Evolutionary conservation across 2,113 vertebrate species (phyloP).

Genomic region (Callionymus lyra): DNA sequence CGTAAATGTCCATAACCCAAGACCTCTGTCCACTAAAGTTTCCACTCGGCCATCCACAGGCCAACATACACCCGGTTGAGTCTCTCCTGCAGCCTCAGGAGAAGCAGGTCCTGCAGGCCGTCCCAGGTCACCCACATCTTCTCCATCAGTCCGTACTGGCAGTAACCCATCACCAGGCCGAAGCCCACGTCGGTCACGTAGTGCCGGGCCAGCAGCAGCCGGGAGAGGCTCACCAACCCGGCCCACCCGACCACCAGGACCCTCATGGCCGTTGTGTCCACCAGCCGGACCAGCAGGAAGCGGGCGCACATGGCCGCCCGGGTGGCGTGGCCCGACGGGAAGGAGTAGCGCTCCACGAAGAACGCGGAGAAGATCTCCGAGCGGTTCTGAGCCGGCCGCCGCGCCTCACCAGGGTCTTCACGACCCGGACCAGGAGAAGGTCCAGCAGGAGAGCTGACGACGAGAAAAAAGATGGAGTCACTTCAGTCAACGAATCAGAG

Average conservation of each 20-base stretch:
- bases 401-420: constrained; percentile 77
- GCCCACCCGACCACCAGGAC: constrained; percentile 80
- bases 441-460: constrained; percentile 75
- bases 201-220: constrained; percentile 81
- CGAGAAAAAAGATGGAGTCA: background rate
- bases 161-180: constrained; percentile 77
- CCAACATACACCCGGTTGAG: constrained; percentile 30
- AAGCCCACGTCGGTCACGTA: constrained; percentile 82
- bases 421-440: constrained; percentile 69
- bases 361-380: constrained; percentile 81
- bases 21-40: constrained; percentile 10
- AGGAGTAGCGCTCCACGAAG: constrained; percentile 83
- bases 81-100: constrained; percentile 46
- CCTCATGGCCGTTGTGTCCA: constrained; percentile 71
- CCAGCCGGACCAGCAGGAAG: constrained; percentile 77
- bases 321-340: constrained; percentile 81
- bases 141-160: constrained; percentile 77
- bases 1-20: too few relatives aligned
- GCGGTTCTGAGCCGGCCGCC: constrained; percentile 77
- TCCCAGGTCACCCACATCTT: constrained; percentile 77
- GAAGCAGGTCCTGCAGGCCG: constrained; percentile 65
- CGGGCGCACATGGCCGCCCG: constrained; percentile 75
- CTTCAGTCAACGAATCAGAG: background rate
- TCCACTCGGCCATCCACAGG: constrained; percentile 35
- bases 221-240: constrained; percentile 71